Evolutionary conservation across 2,888 invertebrate genomes (phyloP).

Genomic region (Agriopis leucophaearia): DNA sequence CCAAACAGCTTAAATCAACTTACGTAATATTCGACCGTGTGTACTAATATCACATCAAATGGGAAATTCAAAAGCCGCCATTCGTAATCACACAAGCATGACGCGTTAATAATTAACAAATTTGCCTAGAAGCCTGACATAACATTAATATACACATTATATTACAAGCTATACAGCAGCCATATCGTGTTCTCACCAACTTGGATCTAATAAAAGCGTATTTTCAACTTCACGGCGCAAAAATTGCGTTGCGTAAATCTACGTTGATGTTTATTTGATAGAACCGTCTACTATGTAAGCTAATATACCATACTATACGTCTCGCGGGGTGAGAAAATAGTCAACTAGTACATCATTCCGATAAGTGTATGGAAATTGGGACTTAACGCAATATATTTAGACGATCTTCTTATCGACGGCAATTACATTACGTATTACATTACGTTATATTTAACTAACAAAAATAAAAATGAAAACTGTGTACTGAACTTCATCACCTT

Average conservation of each 20-base stretch:
- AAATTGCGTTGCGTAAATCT: constrained; percentile 1
- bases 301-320: not conserved
- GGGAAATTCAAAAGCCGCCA: constrained; percentile 1
- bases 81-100: constrained; percentile 10
- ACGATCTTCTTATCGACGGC: constrained; percentile 26
- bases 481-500: not conserved
- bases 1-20: not conserved
- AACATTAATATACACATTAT: not conserved
- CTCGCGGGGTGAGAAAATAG: constrained; percentile 19
- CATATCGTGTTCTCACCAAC: not conserved
- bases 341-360: constrained; percentile 30
- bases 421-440: not conserved
- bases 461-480: not conserved
- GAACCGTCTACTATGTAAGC: constrained; percentile 29
- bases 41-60: not conserved
- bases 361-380: constrained; percentile 37
- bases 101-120: constrained; percentile 17
- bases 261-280: constrained; percentile 27
- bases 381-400: constrained; percentile 18
- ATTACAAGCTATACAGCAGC: not conserved
- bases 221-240: not conserved
- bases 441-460: no score
- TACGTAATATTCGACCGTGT: not conserved
- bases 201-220: not conserved
- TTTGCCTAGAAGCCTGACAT: constrained; percentile 2